Conservation (phyloP, 53 echinoderm and acorn worm genomes). For the Luidia sarsii region DNA sequence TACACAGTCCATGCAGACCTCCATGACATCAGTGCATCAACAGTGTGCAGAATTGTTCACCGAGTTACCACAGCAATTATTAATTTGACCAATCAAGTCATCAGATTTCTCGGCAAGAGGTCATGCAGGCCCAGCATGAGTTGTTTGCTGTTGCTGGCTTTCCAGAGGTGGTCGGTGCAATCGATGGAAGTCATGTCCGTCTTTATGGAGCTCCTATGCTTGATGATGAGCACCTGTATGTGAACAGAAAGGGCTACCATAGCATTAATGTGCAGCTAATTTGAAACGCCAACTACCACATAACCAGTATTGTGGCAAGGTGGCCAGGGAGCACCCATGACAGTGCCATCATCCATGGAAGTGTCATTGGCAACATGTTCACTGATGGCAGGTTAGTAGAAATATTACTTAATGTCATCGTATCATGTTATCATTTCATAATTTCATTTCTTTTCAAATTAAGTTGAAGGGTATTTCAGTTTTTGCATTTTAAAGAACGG, state of each 20-base stretch:
- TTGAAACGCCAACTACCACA: conserved; percentile 30
- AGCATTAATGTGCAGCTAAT: conserved; percentile 40
- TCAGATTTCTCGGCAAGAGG: background rate
- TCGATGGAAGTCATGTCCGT: conserved; percentile 26
- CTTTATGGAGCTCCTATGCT: conserved; percentile 9
- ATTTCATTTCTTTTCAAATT: no score
- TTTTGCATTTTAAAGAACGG: no score
- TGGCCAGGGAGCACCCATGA: conserved; percentile 54
- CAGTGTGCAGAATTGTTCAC: background rate
- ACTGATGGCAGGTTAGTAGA: conserved; percentile 1
- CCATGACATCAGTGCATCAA: background rate
- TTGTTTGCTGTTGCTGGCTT: conserved; percentile 8
- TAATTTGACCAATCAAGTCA: background rate
- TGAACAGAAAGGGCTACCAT: conserved; percentile 35
- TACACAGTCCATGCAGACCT: background rate
- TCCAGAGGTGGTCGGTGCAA: conserved; percentile 19
- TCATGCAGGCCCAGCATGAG: background rate
- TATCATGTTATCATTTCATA: no score
- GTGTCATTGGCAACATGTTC: background rate
- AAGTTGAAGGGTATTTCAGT: no score
- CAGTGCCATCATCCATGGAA: background rate
- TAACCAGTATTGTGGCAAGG: conserved; percentile 24
- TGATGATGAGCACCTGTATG: background rate
- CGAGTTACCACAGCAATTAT: background rate
- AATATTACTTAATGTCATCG: no score